phyloP scores from a whole-genome alignment of 2,113 vertebrate species.

The Aegithalos caudatus region DNA sequence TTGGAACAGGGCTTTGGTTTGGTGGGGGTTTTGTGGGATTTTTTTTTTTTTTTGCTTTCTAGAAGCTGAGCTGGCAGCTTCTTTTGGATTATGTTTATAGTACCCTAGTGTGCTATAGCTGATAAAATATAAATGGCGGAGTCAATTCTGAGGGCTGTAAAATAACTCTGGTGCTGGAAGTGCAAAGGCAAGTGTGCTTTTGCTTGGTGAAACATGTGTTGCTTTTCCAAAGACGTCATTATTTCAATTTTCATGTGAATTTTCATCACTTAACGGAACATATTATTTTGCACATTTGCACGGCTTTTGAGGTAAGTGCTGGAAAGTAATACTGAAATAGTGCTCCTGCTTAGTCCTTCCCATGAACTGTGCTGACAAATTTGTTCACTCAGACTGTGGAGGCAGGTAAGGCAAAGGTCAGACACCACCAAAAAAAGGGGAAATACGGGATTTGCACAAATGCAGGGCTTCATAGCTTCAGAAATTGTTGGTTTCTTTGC shows the following conservation, averaged over 20 bases:
- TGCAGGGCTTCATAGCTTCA: neutral
- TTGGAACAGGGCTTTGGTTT: neutral
- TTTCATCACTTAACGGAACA: conserved; percentile 30
- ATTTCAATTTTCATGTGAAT: conserved; percentile 54
- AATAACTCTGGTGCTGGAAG: conserved; percentile 32
- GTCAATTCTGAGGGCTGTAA: conserved; percentile 36
- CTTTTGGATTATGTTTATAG: conserved; percentile 58
- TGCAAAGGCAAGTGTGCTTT: neutral
- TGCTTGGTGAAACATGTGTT: conserved; percentile 39
- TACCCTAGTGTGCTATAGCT: conserved; percentile 40
- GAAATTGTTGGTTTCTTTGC: neutral
- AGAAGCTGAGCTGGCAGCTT: conserved; percentile 50
- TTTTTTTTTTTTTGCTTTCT: conserved; percentile 6
- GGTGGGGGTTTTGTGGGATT: neutral
- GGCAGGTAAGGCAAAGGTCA: neutral
- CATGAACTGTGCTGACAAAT: neutral
- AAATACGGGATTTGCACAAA: neutral
- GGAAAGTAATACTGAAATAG: conserved; percentile 21
- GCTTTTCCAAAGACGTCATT: conserved; percentile 37
- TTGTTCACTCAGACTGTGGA: neutral
- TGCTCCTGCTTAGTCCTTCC: conserved; percentile 8
- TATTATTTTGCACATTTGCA: conserved; percentile 45
- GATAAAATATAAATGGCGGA: conserved; percentile 55
- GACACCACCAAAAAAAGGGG: neutral
- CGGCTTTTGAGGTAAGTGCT: conserved; percentile 13